These are phyloP conservation scores for Tanytarsus gracilentus DNA, from an alignment of 2,888 invertebrate genomes.

Conservation along the genomic window DNA sequence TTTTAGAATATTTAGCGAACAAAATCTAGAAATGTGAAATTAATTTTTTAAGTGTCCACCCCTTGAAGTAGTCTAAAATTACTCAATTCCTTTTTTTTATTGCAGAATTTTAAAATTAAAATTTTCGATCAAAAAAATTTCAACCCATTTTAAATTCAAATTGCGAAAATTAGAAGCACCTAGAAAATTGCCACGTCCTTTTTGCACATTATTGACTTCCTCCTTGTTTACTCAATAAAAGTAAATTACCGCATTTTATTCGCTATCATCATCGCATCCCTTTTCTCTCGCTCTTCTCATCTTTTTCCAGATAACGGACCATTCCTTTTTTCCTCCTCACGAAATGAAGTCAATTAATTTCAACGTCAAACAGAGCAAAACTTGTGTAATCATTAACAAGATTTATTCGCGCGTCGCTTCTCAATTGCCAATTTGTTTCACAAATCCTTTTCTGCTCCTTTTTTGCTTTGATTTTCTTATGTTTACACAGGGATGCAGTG, in stretches of 20 bases:
- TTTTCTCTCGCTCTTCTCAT: not conserved
- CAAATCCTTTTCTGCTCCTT: slow-evolving; percentile 14
- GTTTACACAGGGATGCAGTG: not conserved
- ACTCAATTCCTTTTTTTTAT: too few species aligned
- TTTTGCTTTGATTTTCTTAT: not conserved
- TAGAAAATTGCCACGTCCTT: too few species aligned
- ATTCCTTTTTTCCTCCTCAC: not conserved
- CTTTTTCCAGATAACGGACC: not conserved
- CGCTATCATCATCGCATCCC: not conserved
- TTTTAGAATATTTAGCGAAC: too few species aligned
- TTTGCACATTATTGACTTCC: too few species aligned
- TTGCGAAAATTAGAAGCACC: too few species aligned
- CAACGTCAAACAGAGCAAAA: slow-evolving; percentile 13
- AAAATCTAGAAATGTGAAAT: too few species aligned
- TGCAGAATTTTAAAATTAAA: too few species aligned
- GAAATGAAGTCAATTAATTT: slow-evolving; percentile 23
- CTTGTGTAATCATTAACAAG: slow-evolving; percentile 26
- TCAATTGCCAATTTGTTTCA: slow-evolving; percentile 25
- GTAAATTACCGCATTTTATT: slow-evolving; percentile 15
- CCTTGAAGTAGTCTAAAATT: too few species aligned
- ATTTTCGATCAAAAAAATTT: not conserved
- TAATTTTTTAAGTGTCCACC: too few species aligned
- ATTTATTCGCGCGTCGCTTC: slow-evolving; percentile 5
- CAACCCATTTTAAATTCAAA: too few species aligned
- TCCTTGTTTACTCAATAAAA: slow-evolving; percentile 10